Evolutionary conservation across 2,113 vertebrate genomes (phyloP).

Genomic region (Zosterops hypoxanthus): DNA sequence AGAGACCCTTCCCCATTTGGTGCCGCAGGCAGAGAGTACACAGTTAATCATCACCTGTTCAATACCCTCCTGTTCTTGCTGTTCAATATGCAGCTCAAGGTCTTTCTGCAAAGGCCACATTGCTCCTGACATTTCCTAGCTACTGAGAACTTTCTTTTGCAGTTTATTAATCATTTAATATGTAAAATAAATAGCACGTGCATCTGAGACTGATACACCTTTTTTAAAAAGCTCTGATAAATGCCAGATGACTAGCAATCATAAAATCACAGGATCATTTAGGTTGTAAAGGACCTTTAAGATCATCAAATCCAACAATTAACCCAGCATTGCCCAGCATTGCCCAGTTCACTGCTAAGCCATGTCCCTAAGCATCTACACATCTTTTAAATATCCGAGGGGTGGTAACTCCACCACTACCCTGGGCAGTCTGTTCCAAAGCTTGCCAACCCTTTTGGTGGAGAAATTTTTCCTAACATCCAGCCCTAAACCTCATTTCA

Average conservation of each 20-base stretch:
- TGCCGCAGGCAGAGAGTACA: not conserved
- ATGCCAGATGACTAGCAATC: not conserved
- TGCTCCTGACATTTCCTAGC: slow-evolving; percentile 23
- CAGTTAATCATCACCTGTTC: slow-evolving; percentile 13
- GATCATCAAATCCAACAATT: not conserved
- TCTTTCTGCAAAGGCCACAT: slow-evolving; percentile 15
- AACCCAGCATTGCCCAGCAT: not conserved
- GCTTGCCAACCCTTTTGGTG: not conserved
- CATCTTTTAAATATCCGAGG: not conserved
- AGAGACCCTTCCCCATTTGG: not conserved
- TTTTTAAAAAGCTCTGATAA: not conserved
- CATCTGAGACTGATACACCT: not conserved
- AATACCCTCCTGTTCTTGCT: not conserved
- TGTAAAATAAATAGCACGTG: not conserved
- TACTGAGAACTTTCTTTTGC: not conserved
- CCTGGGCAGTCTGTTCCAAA: not conserved
- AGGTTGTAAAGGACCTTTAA: not conserved
- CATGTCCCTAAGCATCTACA: not conserved
- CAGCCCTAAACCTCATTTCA: not conserved
- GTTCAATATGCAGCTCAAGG: slow-evolving; percentile 18
- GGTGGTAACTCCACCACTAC: not conserved
- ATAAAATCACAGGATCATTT: not conserved
- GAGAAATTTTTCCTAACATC: not conserved
- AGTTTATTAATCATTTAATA: not conserved
- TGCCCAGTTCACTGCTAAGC: not conserved